Evolutionary conservation across 2,113 vertebrate species (phyloP), one percentile per base, ranked within the genome.

Genomic region (Pelecanoides urinatrix): DNA sequence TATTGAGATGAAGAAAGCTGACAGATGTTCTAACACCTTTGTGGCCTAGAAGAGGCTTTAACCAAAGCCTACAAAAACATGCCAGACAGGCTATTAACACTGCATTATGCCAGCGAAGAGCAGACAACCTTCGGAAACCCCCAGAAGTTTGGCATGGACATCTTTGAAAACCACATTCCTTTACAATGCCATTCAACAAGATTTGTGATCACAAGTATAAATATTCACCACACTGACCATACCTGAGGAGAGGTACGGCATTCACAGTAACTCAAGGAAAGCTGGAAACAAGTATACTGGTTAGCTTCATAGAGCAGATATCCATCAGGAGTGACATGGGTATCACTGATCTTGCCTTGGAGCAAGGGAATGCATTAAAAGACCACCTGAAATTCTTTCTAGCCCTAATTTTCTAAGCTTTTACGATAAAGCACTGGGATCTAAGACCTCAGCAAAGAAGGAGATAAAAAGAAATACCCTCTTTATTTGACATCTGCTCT

Each of bases 401-500:
- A 87, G 61, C 27, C 56, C 49, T n/a, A 17, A n/a, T 70, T 94
- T 79, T 75, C 61, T 84, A 74, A 85, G 65, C 52, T 95, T 81
- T 95, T 61, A 88, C 4, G 8, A 88, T 62, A 70, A 96, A 88
- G 53, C 53, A 27, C 27, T 21, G 32, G 90, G 76, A 92, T 95
- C 55, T 90, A 73, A 97, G 77, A 92, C 76, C 67, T 92, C 66
- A 77, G 96, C 86, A 94, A 32, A 76, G 73, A 40, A 90, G 61
- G 61, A 92, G 79, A 93, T 91, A 71, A 86, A 79, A 76, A 87
- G 89, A 81, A 90, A 88, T 25, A 89, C 68, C 40, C 68, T 59
- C 19, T 86, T 76, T 90, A 52, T 85, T 66, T 95, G 49, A 68
- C 95, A 88, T 82, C 95, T 95, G 89, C 34, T 86, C 93, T 97